Evolutionary conservation across 2,113 vertebrate genomes (phyloP).

Genomic region (Odocoileus virginianus): DNA sequence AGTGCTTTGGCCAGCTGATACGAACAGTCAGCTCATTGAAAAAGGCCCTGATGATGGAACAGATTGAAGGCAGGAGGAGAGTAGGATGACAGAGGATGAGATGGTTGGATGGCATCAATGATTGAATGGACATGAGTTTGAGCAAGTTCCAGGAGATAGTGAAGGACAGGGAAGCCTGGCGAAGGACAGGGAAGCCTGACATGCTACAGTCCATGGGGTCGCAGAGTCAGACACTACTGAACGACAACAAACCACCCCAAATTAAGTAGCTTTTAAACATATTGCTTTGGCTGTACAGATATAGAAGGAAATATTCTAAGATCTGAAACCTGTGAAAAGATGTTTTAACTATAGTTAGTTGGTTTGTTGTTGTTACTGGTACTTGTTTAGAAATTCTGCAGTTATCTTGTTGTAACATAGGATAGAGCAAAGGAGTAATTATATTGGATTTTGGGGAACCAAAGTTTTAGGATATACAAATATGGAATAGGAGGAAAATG

Average conservation of each 20-base stretch:
- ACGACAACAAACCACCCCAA: background rate
- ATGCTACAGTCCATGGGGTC: background rate
- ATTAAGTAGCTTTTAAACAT: background rate
- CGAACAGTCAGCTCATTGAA: background rate
- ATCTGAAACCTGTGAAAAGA: background rate
- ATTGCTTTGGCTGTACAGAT: background rate
- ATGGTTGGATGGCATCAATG: background rate
- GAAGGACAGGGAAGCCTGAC: background rate
- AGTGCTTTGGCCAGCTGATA: background rate
- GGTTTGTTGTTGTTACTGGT: background rate
- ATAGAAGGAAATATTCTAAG: background rate
- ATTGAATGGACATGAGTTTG: background rate
- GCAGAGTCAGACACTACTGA: background rate
- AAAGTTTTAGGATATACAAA: background rate
- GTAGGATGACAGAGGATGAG: background rate
- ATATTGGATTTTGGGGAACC: background rate
- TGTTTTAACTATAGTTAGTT: background rate
- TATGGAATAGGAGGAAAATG: background rate
- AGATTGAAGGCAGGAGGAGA: background rate
- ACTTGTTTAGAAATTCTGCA: background rate
- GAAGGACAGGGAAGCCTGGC: background rate
- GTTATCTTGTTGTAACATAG: background rate
- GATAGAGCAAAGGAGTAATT: background rate
- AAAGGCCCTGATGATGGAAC: background rate
- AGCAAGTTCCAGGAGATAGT: background rate